Base-by-base conservation (phyloP, 1,140 invertebrate genomes). In the Saxidomus purpurata region DNA sequence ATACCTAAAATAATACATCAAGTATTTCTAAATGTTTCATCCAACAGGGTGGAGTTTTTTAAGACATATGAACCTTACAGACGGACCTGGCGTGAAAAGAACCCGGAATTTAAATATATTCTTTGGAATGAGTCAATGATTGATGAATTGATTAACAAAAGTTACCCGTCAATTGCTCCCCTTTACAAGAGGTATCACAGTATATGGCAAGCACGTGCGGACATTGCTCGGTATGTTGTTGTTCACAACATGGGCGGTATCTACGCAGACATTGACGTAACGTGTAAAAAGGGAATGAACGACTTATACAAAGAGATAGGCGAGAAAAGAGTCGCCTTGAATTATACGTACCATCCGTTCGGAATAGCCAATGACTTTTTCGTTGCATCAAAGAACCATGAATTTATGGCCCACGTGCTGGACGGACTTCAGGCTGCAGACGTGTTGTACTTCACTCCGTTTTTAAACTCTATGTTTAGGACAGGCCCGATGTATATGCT, bases 401-500 rank as follows among this genome's bases (percentile, higher is more conserved):
- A 88, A 61, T 88, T 88, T 34, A 69, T 88, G 76, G 86, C 76
- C 9, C 86, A 88, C 63, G 86, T 88, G 0, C 79, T 88, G 1
- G 86, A 88, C 61, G 86, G 86, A 17, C 34, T 88, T 4, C 71
- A 77, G 17, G 76, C 63, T 28, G 86, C 86, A 1, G 86, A 88
- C 47, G 76, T 88, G 9, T 63, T 88, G 25, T 88, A 88, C 61
- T 79, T 88, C 47, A 88, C 86, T 3, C 86, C 86, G 55, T 88
- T 77, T 71, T n/a, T 88, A 49, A 88, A 88, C 47, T 63, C 59
- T 3, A 88, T 88, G 86, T 88, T 88, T 40, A 25, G 86, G 40
- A 88, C 86, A 3, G 86, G 86, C n/a, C 86, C 86, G 6, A 88
- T 88, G 86, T 88, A 79, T 31, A 61, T 88, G 76, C 63, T 88